Percentiles rank a stretch among this genome's conserved stretches.
These are phyloP conservation scores for Aphidius ervi DNA, from an alignment of 1,140 invertebrate species.

Conservation along the genomic window DNA sequence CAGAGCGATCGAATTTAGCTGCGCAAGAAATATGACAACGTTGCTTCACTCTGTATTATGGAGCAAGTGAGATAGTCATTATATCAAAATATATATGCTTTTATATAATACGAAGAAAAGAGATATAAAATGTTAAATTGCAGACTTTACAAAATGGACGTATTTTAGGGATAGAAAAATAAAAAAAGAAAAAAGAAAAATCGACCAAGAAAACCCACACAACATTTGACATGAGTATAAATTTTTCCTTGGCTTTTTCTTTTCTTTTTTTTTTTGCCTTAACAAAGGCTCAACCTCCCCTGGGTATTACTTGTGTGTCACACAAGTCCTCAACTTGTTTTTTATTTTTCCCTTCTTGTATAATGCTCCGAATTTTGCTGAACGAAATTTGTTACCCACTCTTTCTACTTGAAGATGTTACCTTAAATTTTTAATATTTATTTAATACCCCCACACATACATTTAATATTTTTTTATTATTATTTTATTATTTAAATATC, in stretches of 20 bases:
- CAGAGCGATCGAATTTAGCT: slow-evolving; percentile 25
- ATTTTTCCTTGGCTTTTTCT: neutral
- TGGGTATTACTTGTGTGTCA: too few relatives aligned
- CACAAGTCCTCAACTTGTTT: too few relatives aligned
- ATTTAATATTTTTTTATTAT: too few relatives aligned
- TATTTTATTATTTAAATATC: too few relatives aligned
- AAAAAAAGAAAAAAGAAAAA: neutral
- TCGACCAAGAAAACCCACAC: neutral
- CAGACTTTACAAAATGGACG: neutral
- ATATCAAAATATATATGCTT: neutral
- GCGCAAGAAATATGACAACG: slow-evolving; percentile 16
- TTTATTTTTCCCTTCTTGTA: too few relatives aligned
- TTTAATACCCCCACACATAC: too few relatives aligned
- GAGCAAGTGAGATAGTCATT: neutral
- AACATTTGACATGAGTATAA: neutral
- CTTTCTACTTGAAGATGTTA: too few relatives aligned
- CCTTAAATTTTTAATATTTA: too few relatives aligned
- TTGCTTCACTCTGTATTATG: neutral
- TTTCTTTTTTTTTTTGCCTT: neutral
- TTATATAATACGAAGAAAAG: neutral
- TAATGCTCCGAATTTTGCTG: too few relatives aligned
- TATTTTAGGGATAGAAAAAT: neutral
- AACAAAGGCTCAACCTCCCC: neutral
- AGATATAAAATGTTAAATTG: neutral
- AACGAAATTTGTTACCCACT: too few relatives aligned